These are phyloP conservation scores for Ricordea florida DNA, from an alignment of 92 coral and sea anemone species.

Conservation along the genomic window DNA sequence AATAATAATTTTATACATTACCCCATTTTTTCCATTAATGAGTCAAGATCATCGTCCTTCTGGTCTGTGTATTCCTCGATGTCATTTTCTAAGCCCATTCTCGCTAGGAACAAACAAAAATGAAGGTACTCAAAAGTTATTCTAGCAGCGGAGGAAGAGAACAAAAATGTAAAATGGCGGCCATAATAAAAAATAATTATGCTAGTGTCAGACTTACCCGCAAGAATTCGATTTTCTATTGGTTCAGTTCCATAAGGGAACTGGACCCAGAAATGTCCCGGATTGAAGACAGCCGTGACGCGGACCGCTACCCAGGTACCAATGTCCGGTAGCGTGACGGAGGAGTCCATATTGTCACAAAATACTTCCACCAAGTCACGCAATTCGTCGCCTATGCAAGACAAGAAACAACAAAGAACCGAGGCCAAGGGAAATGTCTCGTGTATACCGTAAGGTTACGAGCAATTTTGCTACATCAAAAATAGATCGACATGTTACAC, in stretches of 20 bases:
- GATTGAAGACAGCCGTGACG: conserved; percentile 93
- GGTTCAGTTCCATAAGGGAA: conserved; percentile 94
- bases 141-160: not conserved
- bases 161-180: not conserved
- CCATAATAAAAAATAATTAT: not conserved
- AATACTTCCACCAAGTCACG: conserved; percentile 69
- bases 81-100: not conserved
- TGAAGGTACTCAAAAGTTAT: not conserved
- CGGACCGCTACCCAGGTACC: conserved; percentile 96
- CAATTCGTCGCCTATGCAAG: conserved; percentile 43
- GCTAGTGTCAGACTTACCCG: conserved; percentile 47
- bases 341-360: conserved; percentile 78
- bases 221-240: conserved; percentile 79
- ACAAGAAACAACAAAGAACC: too few species aligned
- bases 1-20: too few species aligned
- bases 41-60: conserved; percentile 68
- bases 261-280: conserved; percentile 98
- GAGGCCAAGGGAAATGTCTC: too few species aligned
- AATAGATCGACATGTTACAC: too few species aligned
- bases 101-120: not conserved
- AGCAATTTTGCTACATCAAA: too few species aligned
- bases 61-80: not conserved
- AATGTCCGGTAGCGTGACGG: conserved; percentile 71
- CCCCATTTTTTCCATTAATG: conserved; percentile 83
- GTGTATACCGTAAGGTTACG: too few species aligned